phyloP scores from a whole-genome alignment of 2,888 invertebrate genomes.

The Monoplex corrugatus region DNA sequence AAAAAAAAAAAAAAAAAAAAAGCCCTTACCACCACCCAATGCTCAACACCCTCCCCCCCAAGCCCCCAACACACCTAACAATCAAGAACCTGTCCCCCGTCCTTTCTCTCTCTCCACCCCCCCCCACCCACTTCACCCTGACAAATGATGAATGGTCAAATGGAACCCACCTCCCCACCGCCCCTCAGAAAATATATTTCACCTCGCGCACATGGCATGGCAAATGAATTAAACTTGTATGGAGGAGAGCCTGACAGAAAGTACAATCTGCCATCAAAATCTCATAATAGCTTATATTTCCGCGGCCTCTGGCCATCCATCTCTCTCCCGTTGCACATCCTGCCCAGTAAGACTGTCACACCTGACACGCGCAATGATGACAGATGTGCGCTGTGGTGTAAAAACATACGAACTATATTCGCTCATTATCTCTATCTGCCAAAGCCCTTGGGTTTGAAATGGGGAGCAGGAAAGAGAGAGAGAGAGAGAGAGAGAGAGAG shows the following conservation, averaged over 20 bases:
- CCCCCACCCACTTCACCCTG: background rate
- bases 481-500: too few species aligned
- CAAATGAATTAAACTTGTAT: conserved; percentile 40
- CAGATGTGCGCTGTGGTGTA: conserved; percentile 37
- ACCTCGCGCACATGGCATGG: background rate
- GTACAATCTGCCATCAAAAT: conserved; percentile 45
- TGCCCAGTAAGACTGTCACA: conserved; percentile 22
- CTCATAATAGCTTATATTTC: conserved; percentile 49
- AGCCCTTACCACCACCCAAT: too few species aligned
- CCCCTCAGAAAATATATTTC: background rate
- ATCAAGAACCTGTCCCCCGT: too few species aligned
- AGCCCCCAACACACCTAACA: background rate
- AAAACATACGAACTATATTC: conserved; percentile 2
- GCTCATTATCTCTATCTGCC: conserved; percentile 49
- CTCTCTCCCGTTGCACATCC: conserved; percentile 43
- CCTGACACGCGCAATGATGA: conserved; percentile 36
- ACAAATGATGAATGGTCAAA: background rate
- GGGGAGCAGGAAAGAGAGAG: too few species aligned
- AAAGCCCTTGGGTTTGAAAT: background rate
- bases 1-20: too few species aligned
- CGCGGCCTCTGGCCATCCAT: conserved; percentile 33
- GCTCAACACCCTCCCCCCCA: background rate
- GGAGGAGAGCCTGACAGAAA: conserved; percentile 37
- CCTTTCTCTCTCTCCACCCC: background rate
- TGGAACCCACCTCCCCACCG: too few species aligned